Base-by-base conservation (phyloP, 2,113 vertebrate species). In the Thryonomys swinderianus region DNA sequence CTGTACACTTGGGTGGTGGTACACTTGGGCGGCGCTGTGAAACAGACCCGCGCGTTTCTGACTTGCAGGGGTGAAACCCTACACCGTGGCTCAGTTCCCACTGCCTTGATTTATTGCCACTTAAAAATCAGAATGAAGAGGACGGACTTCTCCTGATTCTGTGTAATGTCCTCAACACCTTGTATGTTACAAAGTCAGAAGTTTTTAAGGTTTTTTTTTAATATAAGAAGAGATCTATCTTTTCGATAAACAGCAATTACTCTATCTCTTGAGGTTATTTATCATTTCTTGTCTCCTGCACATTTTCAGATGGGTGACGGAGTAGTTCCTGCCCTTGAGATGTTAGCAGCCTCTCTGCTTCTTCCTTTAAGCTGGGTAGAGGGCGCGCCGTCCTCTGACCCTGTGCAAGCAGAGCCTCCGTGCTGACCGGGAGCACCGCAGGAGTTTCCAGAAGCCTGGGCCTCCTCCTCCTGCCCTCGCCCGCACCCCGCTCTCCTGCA, bases 381-480 rank as follows among this genome's bases (percentile, higher is more conserved):
- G 48, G 48, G 48, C 48, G 6, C 5, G 69, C 12, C 82, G n/a
- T 62, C 53, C 13, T 79, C 30, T 87, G 13, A 61, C 84, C 30
- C 27, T 27, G 0, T 1, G 9, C 32, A 78, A 48, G 64, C 8
- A 89, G 55, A 85, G 83, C 5, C 16, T 32, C 42, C 80, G 79
- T 96, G 66, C 90, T 94, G 76, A 84, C 34, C 0, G 61, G 66
- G 88, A 95, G 66, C 93, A 53, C 81, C 6, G 57, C 7, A 21
- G 88, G 95, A 42, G 93, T 95, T 97, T 98, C 96, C 91, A 83
- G 93, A 94, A 89, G 93, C 78, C n/a, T 90, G 95, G 97, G 98
- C 96, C 92, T 55, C 62, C 85, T 89, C 40, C 91, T 0, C 27
- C 71, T 13, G 74, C 95, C 88, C 82, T 66, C 42, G 45, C 4